Conservation (phyloP, 1,140 invertebrate species). For the Cataglyphis hispanica region DNA sequence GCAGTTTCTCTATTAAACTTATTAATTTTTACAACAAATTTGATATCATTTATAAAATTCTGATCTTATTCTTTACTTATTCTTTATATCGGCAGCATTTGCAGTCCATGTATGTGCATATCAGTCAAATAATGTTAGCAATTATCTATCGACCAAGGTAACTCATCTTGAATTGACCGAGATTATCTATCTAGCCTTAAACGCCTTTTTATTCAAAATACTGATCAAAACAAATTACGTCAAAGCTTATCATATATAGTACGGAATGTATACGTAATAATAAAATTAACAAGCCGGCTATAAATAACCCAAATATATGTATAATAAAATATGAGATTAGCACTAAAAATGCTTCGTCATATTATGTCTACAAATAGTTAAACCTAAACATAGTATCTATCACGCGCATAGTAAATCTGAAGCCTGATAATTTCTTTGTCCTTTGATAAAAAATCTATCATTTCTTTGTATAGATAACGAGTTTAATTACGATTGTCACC, state of each 20-base stretch:
- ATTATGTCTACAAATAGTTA: constrained; percentile 40
- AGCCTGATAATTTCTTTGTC: not conserved
- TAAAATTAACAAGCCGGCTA: not conserved
- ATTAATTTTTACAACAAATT: constrained; percentile 27
- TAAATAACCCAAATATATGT: not conserved
- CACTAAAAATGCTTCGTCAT: constrained; percentile 51
- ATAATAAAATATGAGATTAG: constrained; percentile 30
- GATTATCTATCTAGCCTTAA: constrained; percentile 3
- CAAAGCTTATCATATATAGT: not conserved
- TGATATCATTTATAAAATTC: not conserved
- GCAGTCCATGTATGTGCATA: constrained; percentile 28
- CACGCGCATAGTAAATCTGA: not conserved
- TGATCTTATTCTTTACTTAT: not conserved
- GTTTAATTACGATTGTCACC: constrained; percentile 63
- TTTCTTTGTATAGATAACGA: constrained; percentile 17
- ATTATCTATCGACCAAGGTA: constrained; percentile 2
- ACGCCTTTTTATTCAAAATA: not conserved
- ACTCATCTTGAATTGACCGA: constrained; percentile 34
- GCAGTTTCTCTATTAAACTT: constrained; percentile 13
- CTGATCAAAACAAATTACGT: not conserved
- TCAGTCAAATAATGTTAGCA: constrained; percentile 24
- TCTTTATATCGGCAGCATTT: constrained; percentile 38
- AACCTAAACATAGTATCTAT: constrained; percentile 19
- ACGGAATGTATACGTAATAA: not conserved
- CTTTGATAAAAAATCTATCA: constrained; percentile 20